Evolutionary conservation across 2,797 vertebrate genomes (phyloP).

Genomic region (Eidolon dupreanum): DNA sequence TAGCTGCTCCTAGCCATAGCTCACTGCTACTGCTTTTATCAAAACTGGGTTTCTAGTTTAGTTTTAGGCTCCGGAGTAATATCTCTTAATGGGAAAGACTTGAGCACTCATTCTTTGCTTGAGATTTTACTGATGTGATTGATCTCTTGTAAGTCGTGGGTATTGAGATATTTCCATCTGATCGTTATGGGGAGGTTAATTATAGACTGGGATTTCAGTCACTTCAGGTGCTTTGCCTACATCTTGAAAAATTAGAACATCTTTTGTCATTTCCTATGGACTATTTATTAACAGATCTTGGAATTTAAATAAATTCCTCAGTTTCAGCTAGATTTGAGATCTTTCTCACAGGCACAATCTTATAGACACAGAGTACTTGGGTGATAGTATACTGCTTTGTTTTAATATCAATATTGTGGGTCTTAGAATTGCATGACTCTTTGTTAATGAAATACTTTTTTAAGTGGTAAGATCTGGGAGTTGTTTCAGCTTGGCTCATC

Average conservation of each 20-base stretch:
- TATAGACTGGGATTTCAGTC: not conserved
- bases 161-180: not conserved
- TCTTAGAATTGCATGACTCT: not conserved
- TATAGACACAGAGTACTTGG: not conserved
- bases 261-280: not conserved
- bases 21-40: not conserved
- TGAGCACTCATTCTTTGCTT: not conserved
- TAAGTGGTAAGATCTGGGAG: not conserved
- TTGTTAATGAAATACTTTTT: not conserved
- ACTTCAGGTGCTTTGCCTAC: not conserved
- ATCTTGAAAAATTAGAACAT: not conserved
- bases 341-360: not conserved
- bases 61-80: not conserved
- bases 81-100: not conserved
- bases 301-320: not conserved
- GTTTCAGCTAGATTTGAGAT: conserved; percentile 1
- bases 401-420: not conserved
- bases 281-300: not conserved
- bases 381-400: not conserved
- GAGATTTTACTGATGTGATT: not conserved
- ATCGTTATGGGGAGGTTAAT: not conserved
- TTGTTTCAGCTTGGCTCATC: not conserved
- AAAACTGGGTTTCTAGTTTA: conserved; percentile 11
- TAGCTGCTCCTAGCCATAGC: not conserved
- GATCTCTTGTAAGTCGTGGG: conserved; percentile 4